These are phyloP conservation scores for Mionectes olivaceus DNA, from an alignment of 2,797 vertebrate species.

Conservation along the genomic window DNA sequence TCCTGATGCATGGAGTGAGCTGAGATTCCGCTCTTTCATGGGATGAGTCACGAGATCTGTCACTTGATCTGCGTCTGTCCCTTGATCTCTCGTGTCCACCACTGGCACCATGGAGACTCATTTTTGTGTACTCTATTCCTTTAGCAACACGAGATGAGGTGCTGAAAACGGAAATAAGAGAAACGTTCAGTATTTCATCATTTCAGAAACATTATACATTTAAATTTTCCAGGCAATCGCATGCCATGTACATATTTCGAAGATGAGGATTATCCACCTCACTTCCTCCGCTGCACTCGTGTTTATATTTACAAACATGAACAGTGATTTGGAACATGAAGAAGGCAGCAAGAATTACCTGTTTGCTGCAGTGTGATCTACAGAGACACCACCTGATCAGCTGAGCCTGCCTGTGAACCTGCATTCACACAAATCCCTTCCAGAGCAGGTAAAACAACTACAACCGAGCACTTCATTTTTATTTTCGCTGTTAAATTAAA, in stretches of 20 bases:
- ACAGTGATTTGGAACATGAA: not conserved
- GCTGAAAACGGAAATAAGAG: slow-evolving; percentile 75
- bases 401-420: not conserved
- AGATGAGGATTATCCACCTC: not conserved
- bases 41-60: slow-evolving; percentile 96
- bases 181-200: not conserved
- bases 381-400: not conserved
- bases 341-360: not conserved
- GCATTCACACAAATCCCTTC: not conserved
- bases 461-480: not conserved
- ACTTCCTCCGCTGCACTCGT: not conserved
- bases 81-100: slow-evolving; percentile 93
- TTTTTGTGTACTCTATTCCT: slow-evolving; percentile 86
- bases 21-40: slow-evolving; percentile 95
- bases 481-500: not conserved
- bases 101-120: slow-evolving; percentile 94
- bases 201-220: not conserved
- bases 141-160: slow-evolving; percentile 84
- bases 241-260: not conserved
- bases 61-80: slow-evolving; percentile 95
- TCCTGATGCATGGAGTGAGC: slow-evolving; percentile 97
- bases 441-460: not conserved
- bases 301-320: not conserved
- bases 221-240: not conserved
- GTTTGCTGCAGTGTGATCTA: not conserved